Conservation (phyloP, 1,140 invertebrate genomes). For the Archegozetes longisetosus region DNA sequence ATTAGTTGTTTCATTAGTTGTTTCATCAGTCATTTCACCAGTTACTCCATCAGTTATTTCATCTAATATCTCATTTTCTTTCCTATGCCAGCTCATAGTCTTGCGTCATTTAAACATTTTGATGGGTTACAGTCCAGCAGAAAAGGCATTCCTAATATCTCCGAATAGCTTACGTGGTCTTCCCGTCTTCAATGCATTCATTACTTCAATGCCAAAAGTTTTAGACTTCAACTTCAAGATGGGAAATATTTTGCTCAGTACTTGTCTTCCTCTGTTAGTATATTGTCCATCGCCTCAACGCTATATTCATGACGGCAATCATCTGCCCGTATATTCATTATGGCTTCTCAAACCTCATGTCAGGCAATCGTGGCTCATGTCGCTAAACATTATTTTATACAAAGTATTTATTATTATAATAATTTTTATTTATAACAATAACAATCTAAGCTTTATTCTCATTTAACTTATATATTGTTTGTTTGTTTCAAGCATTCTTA, state of each 20-base stretch:
- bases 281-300: constrained; percentile 61
- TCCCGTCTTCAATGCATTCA: constrained; percentile 85
- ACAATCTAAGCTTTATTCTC: neutral
- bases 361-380: constrained; percentile 76
- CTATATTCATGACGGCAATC: constrained; percentile 29
- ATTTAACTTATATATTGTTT: constrained; percentile 15
- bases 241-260: constrained; percentile 66
- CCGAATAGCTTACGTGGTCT: constrained; percentile 71
- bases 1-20: too few relatives aligned
- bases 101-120: constrained; percentile 80
- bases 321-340: constrained; percentile 54
- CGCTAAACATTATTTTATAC: constrained; percentile 84
- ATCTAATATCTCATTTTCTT: constrained; percentile 11
- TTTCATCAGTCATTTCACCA: too few relatives aligned
- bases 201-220: constrained; percentile 40
- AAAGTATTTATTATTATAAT: constrained; percentile 46
- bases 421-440: constrained; percentile 6
- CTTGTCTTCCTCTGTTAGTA: constrained; percentile 66
- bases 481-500: constrained; percentile 84
- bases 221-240: constrained; percentile 85
- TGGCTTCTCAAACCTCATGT: constrained; percentile 71
- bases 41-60: too few relatives aligned
- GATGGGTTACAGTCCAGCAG: constrained; percentile 78
- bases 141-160: constrained; percentile 75
- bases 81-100: constrained; percentile 77